Base-by-base conservation (phyloP, 2,113 vertebrate genomes). In the Junco hyemalis region DNA sequence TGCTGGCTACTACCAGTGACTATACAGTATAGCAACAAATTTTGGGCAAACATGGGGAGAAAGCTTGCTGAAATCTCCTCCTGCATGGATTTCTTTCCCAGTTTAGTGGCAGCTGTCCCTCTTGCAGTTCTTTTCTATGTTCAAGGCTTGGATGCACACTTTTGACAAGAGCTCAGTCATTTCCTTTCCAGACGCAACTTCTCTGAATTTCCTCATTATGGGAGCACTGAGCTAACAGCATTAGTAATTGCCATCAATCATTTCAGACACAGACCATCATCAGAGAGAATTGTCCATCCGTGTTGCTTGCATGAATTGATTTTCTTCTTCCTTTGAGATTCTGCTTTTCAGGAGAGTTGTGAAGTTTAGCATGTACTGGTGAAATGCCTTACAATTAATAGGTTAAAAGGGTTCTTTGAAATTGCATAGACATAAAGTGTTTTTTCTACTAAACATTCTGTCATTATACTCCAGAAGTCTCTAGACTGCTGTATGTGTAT, bases 241-340 rank as follows among this genome's bases (percentile, higher is more conserved):
- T 38, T 68, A 56, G 40, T 73, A 77, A 90, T 63, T 77, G 85
- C 64, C 81, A 93, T 89, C 88, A 80, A 26, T 92, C 66, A 77
- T 93, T 94, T 92, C 59, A 86, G 84, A 59, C 60, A 79, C 59
- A 5, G 6, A 65, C 63, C 14, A 3, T 76, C 59, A 63, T 70
- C 84, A 73, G 54, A 91, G 87, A 47, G 63, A 79, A 72, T 22
- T 84, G 61, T 90, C 92, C 77, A 87, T 42, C 0, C 4, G 15
- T 54, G 14, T 81, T 77, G 19, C 77, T 86, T 84, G 40, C 59
- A 50, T 65, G 42, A 87, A 93, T 73, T 70, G 51, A 83, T 86
- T 88, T 95, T 93, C 79, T 85, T 76, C 70, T 80, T 95, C 57
- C 69, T 93, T 88, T 73, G 72, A 61, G 60, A 25, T 82, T 23